Conservation (phyloP, 2,797 vertebrate genomes). For the Characodon lateralis region DNA sequence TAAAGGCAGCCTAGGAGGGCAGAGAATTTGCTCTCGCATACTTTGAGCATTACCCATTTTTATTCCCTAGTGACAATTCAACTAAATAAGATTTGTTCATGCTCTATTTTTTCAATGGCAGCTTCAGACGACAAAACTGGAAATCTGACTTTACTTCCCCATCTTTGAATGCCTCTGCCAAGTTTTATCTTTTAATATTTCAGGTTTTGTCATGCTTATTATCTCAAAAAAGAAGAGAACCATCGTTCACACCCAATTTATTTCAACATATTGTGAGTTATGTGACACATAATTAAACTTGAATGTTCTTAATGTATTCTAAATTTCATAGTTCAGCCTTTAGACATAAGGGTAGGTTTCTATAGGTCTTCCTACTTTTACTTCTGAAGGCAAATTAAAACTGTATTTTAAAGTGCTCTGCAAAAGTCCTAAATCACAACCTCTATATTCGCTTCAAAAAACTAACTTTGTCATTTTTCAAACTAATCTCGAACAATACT, state of each 20-base stretch:
- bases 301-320: slow-evolving; percentile 8
- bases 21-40: slow-evolving; percentile 40
- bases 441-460: not conserved
- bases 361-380: not conserved
- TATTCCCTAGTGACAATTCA: not conserved
- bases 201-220: not conserved
- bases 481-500: not conserved
- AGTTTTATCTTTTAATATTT: not conserved
- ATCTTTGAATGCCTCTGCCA: not conserved
- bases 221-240: not conserved
- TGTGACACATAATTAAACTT: slow-evolving; percentile 36
- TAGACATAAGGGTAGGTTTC: not conserved
- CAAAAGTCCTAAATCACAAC: not conserved
- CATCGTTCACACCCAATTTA: not conserved
- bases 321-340: slow-evolving; percentile 21
- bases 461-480: not conserved
- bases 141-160: not conserved
- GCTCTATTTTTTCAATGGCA: not conserved
- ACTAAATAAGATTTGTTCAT: not conserved
- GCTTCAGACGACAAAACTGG: not conserved
- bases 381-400: not conserved
- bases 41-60: slow-evolving; percentile 35
- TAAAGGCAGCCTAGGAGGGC: slow-evolving; percentile 45
- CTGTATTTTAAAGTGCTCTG: not conserved
- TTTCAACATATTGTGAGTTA: not conserved